Base-by-base conservation (phyloP, 2,888 invertebrate genomes). In the Nomada fabriciana region DNA sequence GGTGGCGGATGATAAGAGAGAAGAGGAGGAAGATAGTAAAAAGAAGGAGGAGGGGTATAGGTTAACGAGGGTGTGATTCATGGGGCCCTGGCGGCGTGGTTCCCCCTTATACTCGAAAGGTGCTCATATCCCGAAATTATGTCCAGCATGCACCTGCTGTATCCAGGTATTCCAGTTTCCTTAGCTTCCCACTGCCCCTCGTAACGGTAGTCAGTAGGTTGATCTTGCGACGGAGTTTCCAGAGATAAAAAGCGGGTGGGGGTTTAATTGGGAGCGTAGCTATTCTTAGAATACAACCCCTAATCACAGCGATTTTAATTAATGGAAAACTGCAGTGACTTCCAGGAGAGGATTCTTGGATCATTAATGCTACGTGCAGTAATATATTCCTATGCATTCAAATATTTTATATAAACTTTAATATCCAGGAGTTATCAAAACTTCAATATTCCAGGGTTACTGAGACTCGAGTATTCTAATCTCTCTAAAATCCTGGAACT, bases 21-120 rank as follows among this genome's bases (percentile, higher is more conserved):
- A 80, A 81, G 65, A 68, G 53, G 68, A 77, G 47, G 77, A 69
- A 70, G 70, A 76, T 23, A 75, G 61, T 42, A 65, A 20, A 73
- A 69, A 57, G 70, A 74, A 72, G 74, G 70, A 82, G 71, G 69
- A 79, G 84, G 90, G 84, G 90, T 89, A 87, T 90, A 88, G 90
- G 91, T 92, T 93, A 93, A 92, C 92, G 92, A 93, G 92, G 92
- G 90, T 92, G 92, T 93, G 92, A 93, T 93, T 93, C 92, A 92
- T 92, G 92, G 89, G 88, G 87, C 90, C 88, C 91, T 88, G 89
- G 91, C 89, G 88, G 91, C 91, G 83, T 76, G 86, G 84, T 88
- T 89, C 88, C 90, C 89, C 85, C 65, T 71, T 77, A 77, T 84
- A 86, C 80, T 89, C 85, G 88, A 88, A 91, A 89, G 91, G 91